Evolutionary conservation across 2,888 invertebrate species (phyloP).

Genomic region (Heliconius ismenius): DNA sequence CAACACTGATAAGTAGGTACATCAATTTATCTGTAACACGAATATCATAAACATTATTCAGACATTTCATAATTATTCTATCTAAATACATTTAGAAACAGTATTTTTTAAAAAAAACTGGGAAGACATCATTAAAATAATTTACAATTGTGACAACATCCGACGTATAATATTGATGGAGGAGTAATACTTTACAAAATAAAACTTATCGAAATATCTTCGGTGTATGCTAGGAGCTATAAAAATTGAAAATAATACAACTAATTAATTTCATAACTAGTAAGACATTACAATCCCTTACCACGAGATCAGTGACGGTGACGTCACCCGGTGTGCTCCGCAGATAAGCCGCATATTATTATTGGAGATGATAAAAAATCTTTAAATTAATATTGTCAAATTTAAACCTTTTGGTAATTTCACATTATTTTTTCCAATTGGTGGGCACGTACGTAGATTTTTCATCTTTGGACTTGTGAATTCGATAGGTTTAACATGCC

Average conservation of each 20-base stretch:
- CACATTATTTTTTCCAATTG: constrained; percentile 67
- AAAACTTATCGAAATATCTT: constrained; percentile 82
- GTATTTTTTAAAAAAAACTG: constrained; percentile 47
- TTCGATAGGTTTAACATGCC: constrained; percentile 68
- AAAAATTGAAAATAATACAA: constrained; percentile 82
- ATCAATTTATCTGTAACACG: constrained; percentile 62
- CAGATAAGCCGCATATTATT: constrained; percentile 28
- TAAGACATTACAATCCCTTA: constrained; percentile 81
- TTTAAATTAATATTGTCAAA: constrained; percentile 50
- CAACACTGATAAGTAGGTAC: constrained; percentile 73
- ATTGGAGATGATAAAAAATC: constrained; percentile 34
- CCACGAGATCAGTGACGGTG: constrained; percentile 81
- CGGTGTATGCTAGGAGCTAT: constrained; percentile 82
- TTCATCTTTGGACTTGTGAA: constrained; percentile 75
- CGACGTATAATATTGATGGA: constrained; percentile 79
- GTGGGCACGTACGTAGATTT: constrained; percentile 70
- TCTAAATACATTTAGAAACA: constrained; percentile 38
- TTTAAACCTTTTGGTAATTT: constrained; percentile 64
- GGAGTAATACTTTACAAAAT: constrained; percentile 80
- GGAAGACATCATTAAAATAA: constrained; percentile 74
- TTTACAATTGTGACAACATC: constrained; percentile 50
- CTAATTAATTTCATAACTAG: constrained; percentile 82
- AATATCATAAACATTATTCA: constrained; percentile 48
- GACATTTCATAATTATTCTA: constrained; percentile 33
- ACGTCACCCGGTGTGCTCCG: constrained; percentile 67